These are phyloP conservation scores for Meganola albula DNA, from an alignment of 2,888 invertebrate species.

Conservation along the genomic window DNA sequence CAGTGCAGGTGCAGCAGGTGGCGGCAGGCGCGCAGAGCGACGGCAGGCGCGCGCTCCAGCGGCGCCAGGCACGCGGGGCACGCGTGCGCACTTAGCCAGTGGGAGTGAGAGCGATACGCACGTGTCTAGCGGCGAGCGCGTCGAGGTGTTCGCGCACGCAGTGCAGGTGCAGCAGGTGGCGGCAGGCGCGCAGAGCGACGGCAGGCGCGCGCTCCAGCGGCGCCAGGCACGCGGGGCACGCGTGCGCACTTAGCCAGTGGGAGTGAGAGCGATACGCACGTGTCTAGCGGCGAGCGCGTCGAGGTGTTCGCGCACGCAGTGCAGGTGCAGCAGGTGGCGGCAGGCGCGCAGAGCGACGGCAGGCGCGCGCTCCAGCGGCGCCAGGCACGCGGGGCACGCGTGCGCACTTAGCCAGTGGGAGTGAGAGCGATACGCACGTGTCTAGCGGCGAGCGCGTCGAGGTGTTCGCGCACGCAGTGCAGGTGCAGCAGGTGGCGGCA, in stretches of 20 bases:
- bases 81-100: not conserved
- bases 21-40: conserved; percentile 78
- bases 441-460: not conserved
- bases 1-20: conserved; percentile 90
- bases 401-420: too few relatives aligned
- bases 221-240: not conserved
- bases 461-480: not conserved
- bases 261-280: not conserved
- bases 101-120: not conserved
- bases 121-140: conserved; percentile 65
- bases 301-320: conserved; percentile 79
- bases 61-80: not conserved
- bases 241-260: not conserved
- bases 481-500: conserved; percentile 4
- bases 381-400: not conserved
- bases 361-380: conserved; percentile 72
- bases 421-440: not conserved
- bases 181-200: conserved; percentile 82
- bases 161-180: conserved; percentile 87
- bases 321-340: conserved; percentile 87
- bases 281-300: conserved; percentile 74
- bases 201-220: not conserved
- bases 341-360: conserved; percentile 84
- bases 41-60: not conserved
- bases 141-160: conserved; percentile 80